Evolutionary conservation across 2,797 vertebrate genomes (phyloP), one percentile per base, ranked within the genome.

Genomic region (Glyptemys insculpta): DNA sequence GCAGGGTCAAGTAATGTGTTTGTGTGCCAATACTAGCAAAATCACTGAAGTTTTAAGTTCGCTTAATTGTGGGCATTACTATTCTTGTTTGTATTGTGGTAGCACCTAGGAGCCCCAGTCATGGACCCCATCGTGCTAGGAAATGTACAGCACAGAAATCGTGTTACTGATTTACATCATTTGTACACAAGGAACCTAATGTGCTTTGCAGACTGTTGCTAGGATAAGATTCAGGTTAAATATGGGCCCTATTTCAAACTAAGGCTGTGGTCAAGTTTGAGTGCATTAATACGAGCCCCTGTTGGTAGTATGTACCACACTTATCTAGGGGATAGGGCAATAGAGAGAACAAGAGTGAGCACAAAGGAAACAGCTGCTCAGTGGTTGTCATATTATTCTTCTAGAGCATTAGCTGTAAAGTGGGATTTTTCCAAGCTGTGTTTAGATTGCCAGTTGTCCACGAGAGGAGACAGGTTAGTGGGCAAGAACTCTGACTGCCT

Each of bases 261-360:
- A 37, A 21, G 0, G 1, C 11, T 5, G 21, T 8, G 47, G 78
- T 76, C 25, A 4, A 5, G 81, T 29, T 54, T 53, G 49, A 68
- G 68, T 16, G 10, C 3, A 0, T 9, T 5, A 57, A 1, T 2
- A 3, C 0, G 37, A 31, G 47, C 23, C 31, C 53, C 5, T n/a
- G 19, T 2, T 79, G 52, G 68, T 19, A 1, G 0, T 2, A 18
- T 1, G 62, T 44, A 34, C 50, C 53, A 56, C 29, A 31, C 31
- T 34, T 56, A 34, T 56, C 68, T 21, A 23, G 12, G 37, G 16
- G 37, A 34, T 21, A 54, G 72, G 65, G 52, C 52, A 76, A 76
- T 11, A 56, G 37, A 47, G 29, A 31, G 37, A 21, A 54, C 31
- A 37, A 56, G 37, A 85, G 19, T 3, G 5, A 76, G 52, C 41